A percentile compares a stretch with the other conserved stretches of the same genome.
Evolutionary conservation across 92 coral and sea anemone genomes (phyloP).

Genomic region (Actinernus sp.): DNA sequence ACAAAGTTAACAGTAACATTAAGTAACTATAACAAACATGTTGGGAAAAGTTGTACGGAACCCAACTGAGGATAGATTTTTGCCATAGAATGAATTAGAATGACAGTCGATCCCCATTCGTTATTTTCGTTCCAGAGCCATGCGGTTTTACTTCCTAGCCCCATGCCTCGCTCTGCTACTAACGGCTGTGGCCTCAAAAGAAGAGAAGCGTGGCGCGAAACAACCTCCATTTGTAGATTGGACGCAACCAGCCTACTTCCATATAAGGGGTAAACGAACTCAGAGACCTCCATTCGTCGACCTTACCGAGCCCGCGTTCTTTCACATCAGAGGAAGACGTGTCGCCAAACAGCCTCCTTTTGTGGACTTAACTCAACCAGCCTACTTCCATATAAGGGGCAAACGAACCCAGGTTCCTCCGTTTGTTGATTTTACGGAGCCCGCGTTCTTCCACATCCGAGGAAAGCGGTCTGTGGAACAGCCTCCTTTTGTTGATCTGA

Average conservation of each 20-base stretch:
- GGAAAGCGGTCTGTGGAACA: conserved; percentile 38
- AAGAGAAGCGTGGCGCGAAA: conserved; percentile 36
- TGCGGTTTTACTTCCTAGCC: conserved; percentile 5
- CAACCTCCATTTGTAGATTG: conserved; percentile 28
- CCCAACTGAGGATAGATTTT: too few species aligned
- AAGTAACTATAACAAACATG: too few species aligned
- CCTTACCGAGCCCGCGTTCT: conserved; percentile 15
- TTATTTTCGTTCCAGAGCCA: too few species aligned
- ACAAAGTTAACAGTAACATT: too few species aligned
- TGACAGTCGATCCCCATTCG: too few species aligned
- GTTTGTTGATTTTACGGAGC: conserved; percentile 17
- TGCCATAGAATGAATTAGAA: too few species aligned
- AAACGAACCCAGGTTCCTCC: conserved; percentile 23
- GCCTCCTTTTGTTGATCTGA: conserved; percentile 31
- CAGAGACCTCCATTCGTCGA: background rate
- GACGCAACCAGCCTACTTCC: conserved; percentile 34
- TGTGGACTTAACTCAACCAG: conserved; percentile 9
- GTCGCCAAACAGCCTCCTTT: conserved; percentile 22
- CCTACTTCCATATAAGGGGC: conserved; percentile 43
- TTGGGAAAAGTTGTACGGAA: too few species aligned
- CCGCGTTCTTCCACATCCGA: conserved; percentile 44
- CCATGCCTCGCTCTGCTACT: conserved; percentile 15
- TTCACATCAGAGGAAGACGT: conserved; percentile 25
- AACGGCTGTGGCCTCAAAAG: conserved; percentile 23
- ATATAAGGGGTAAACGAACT: conserved; percentile 36